Evolutionary conservation across 2,113 vertebrate species (phyloP).

Genomic region (Penelope pileata): DNA sequence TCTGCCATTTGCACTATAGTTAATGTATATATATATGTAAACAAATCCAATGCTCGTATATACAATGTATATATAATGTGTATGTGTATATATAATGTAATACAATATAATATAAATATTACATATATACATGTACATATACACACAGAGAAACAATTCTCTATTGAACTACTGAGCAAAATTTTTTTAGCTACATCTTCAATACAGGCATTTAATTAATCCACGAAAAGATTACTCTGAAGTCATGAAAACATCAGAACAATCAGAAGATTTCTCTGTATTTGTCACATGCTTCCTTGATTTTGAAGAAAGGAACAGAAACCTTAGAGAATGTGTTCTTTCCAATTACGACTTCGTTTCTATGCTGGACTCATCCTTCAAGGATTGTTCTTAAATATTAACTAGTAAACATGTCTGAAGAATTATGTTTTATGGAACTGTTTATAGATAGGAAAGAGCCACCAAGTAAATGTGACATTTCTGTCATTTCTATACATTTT

Average conservation of each 20-base stretch:
- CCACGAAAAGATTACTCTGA: not conserved
- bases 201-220: not conserved
- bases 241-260: not conserved
- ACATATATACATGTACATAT: not conserved
- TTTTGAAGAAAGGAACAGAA: constrained; percentile 3
- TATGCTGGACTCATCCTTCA: not conserved
- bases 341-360: constrained; percentile 1
- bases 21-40: not conserved
- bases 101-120: too few relatives aligned
- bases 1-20: not conserved
- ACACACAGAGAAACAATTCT: not conserved
- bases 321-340: not conserved
- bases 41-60: too few relatives aligned
- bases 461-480: not conserved
- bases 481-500: not conserved
- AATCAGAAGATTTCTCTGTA: not conserved
- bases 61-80: too few relatives aligned
- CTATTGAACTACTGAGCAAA: not conserved
- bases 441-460: not conserved
- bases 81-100: not conserved
- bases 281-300: not conserved
- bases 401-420: not conserved
- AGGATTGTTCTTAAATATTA: not conserved
- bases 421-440: not conserved
- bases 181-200: not conserved